phyloP scores from a whole-genome alignment of 1,140 invertebrate species.

The Spodoptera frugiperda region DNA sequence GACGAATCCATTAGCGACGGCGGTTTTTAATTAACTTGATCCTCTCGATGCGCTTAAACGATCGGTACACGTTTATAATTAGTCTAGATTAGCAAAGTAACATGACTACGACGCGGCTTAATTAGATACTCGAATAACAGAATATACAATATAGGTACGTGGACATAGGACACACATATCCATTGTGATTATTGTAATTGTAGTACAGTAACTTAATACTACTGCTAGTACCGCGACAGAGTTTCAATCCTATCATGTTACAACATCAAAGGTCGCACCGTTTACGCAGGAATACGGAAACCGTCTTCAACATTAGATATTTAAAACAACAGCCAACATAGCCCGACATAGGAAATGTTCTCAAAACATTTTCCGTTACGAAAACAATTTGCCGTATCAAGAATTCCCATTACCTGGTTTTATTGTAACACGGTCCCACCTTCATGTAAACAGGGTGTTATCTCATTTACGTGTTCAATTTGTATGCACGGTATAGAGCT shows the following conservation, averaged over 20 bases:
- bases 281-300: not conserved
- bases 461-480: conserved; percentile 77
- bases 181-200: conserved; percentile 16
- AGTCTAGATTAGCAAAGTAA: conserved; percentile 16
- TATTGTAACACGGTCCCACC: conserved; percentile 53
- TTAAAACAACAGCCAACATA: conserved; percentile 42
- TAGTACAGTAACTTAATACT: conserved; percentile 22
- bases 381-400: conserved; percentile 66
- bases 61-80: conserved; percentile 26
- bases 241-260: conserved; percentile 34
- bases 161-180: not conserved
- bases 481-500: conserved; percentile 76
- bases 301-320: conserved; percentile 30
- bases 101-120: conserved; percentile 8
- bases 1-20: conserved; percentile 53
- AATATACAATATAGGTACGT: not conserved
- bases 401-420: conserved; percentile 62
- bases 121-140: not conserved
- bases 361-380: conserved; percentile 55
- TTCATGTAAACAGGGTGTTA: conserved; percentile 64
- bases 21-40: conserved; percentile 62
- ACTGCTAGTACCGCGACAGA: not conserved
- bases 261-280: conserved; percentile 29
- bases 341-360: conserved; percentile 40
- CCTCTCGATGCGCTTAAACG: conserved; percentile 37